Evolutionary conservation across 2,888 invertebrate genomes (phyloP).

Genomic region (Geotrupes spiniger): DNA sequence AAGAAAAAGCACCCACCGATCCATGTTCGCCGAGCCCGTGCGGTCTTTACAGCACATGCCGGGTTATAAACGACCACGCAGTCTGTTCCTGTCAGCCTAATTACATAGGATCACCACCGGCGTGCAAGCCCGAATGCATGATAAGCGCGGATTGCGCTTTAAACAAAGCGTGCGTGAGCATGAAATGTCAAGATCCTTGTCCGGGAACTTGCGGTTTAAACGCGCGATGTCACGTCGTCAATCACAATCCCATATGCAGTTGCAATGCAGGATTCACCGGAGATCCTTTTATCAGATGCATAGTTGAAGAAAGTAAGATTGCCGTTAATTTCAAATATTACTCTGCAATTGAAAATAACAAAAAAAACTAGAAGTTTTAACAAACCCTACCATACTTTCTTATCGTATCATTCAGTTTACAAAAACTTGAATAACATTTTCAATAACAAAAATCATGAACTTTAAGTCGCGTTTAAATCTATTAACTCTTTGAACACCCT

Average conservation of each 20-base stretch:
- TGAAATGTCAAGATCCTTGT: slow-evolving; percentile 74
- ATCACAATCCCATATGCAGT: slow-evolving; percentile 78
- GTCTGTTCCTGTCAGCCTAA: slow-evolving; percentile 76
- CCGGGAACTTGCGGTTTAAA: slow-evolving; percentile 73
- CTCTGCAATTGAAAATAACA: no score
- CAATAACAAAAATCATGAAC: no score
- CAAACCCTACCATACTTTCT: background rate
- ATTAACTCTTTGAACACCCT: no score
- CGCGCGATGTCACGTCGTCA: slow-evolving; percentile 70
- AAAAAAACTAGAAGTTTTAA: no score
- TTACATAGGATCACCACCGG: slow-evolving; percentile 74
- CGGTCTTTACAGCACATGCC: slow-evolving; percentile 74
- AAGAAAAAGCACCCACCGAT: slow-evolving; percentile 54
- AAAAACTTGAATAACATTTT: no score
- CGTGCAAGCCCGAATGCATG: slow-evolving; percentile 74
- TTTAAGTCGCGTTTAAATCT: no score
- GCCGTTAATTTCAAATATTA: no score
- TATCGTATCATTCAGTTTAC: no score
- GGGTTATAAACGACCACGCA: slow-evolving; percentile 68
- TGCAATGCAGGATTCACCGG: slow-evolving; percentile 68
- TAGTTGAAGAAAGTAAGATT: slow-evolving; percentile 55
- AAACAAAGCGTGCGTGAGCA: slow-evolving; percentile 70
- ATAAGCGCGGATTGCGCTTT: slow-evolving; percentile 73
- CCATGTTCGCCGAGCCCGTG: slow-evolving; percentile 75
- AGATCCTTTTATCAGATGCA: slow-evolving; percentile 63